Evolutionary conservation across 2,113 vertebrate genomes (phyloP), one percentile per base, ranked within the genome.

Genomic region (Cololabis saira): DNA sequence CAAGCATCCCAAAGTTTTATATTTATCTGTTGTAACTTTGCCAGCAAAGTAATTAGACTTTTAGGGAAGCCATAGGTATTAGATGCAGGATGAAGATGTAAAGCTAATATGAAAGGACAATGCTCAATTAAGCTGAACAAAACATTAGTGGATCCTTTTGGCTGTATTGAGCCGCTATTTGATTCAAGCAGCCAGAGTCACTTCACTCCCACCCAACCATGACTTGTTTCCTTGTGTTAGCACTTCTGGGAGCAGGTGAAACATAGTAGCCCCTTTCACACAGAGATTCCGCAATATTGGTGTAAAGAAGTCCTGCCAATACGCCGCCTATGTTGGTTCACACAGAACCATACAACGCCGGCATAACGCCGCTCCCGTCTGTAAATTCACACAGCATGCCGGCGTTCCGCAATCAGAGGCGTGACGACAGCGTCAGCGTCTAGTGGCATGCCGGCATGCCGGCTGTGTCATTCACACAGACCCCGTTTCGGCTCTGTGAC

Each of bases 61-160:
- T 79, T 50, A 70, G 67, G 74, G 72, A 83, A 76, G 78, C 58
- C 10, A 19, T 61, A 27, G 81, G 78, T 81, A 78, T 91, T 90
- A 88, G 85, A 82, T 30, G 43, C 55, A 62, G 72, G 74, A 87
- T 83, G 69, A 89, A 90, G 84, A 87, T 78, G 82, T 83, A 82
- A 87, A 74, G 80, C 83, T 91, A 89, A 93, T 84, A 88, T 91
- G 89, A 87, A 89, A 81, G 82, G 87, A 87, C 88, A 83, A 81
- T 61, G 89, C 87, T 92, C 82, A 94, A 92, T 94, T 93, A 92
- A 85, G 87, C 88, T 57, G 81, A 91, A 89, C 83, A 76, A 86
- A 87, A 89, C 89, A 93, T 92, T 92, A 93, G 88, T 86, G 91
- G 83, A 89, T 90, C 89, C 83, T 84, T 87, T 77, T 88, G 85